Evolutionary conservation across 1,140 invertebrate genomes (phyloP).

Genomic region (Wiebesia pumilae): DNA sequence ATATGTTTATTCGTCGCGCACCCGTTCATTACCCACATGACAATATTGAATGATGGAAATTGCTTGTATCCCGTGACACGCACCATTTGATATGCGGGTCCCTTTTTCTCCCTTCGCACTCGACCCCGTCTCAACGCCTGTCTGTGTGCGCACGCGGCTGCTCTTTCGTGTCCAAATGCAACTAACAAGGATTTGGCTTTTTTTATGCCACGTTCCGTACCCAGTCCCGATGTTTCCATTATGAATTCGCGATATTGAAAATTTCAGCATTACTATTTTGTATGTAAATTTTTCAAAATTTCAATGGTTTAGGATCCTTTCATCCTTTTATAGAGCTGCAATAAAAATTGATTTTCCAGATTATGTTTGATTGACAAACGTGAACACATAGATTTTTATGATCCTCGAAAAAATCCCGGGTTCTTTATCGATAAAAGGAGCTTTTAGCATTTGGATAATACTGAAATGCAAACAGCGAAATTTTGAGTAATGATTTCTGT

Average conservation of each 20-base stretch:
- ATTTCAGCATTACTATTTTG: conserved; percentile 19
- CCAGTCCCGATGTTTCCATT: conserved; percentile 24
- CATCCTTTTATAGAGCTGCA: conserved; percentile 10
- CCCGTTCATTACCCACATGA: conserved; percentile 73
- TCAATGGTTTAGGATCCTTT: conserved; percentile 36
- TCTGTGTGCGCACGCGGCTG: neutral
- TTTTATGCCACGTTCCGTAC: neutral
- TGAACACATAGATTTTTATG: conserved; percentile 21
- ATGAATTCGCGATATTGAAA: conserved; percentile 42
- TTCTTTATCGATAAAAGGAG: conserved; percentile 6
- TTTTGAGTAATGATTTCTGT: neutral
- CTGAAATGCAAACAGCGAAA: neutral
- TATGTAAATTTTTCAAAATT: conserved; percentile 31
- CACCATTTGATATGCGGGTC: conserved; percentile 72
- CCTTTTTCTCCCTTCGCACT: neutral
- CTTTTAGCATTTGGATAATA: neutral
- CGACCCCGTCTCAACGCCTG: neutral
- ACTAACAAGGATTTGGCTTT: conserved; percentile 31
- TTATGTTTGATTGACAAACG: conserved; percentile 33
- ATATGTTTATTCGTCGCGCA: conserved; percentile 72
- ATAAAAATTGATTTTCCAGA: conserved; percentile 37
- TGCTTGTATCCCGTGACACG: conserved; percentile 72
- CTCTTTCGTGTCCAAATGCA: conserved; percentile 38
- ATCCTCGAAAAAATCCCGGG: neutral
- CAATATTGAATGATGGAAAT: conserved; percentile 75